phyloP scores from a whole-genome alignment of 2,888 invertebrate species.

The Pterobdella sp. region DNA sequence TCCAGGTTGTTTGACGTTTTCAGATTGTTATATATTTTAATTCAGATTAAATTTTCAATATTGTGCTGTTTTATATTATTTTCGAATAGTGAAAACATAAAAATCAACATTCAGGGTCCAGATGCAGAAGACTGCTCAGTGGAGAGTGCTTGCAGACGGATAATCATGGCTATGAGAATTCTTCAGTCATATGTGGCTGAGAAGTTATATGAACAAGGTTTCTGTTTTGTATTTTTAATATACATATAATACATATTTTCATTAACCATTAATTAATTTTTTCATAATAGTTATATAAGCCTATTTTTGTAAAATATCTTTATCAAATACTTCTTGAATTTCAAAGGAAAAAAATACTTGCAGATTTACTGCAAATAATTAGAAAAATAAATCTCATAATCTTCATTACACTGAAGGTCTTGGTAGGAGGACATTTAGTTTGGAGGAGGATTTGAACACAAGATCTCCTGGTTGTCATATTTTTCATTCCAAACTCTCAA shows the following conservation, averaged over 20 bases:
- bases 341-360: too few species aligned
- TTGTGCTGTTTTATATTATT: not conserved
- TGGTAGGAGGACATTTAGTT: slow-evolving; percentile 70
- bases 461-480: slow-evolving; percentile 60
- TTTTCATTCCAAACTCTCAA: slow-evolving; percentile 66
- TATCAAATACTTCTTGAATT: too few species aligned
- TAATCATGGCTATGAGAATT: slow-evolving; percentile 66
- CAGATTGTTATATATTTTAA: not conserved
- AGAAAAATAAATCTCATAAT: too few species aligned
- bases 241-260: too few species aligned
- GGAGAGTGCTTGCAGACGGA: slow-evolving; percentile 67
- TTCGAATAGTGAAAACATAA: not conserved
- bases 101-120: slow-evolving; percentile 52
- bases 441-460: slow-evolving; percentile 61
- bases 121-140: slow-evolving; percentile 60
- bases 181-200: slow-evolving; percentile 80
- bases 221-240: not conserved
- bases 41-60: not conserved
- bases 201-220: slow-evolving; percentile 67
- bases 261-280: too few species aligned
- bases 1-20: slow-evolving; percentile 55
- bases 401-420: slow-evolving; percentile 59
- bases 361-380: too few species aligned
- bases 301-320: too few species aligned
- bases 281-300: too few species aligned